phyloP scores from a whole-genome alignment of 1,140 invertebrate species.

The Pararge aegeria region DNA sequence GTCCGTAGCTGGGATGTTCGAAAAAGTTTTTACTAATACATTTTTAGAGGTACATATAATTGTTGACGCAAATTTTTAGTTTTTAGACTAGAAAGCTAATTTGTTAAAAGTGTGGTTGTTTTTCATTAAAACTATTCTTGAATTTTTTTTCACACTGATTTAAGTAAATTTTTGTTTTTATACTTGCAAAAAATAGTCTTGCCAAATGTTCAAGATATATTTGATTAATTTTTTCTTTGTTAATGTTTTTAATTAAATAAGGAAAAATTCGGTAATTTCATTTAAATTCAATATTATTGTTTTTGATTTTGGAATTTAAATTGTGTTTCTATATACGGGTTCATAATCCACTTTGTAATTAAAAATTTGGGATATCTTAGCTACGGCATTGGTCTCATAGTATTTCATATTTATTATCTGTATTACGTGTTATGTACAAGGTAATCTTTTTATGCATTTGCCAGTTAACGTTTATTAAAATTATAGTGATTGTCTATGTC shows the following conservation, averaged over 20 bases:
- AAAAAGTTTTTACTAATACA: neutral
- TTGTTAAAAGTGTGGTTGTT: too few relatives aligned
- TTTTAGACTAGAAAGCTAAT: too few relatives aligned
- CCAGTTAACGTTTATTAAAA: constrained; percentile 28
- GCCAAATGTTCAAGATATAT: too few relatives aligned
- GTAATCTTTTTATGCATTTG: constrained; percentile 28
- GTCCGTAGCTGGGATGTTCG: constrained; percentile 10
- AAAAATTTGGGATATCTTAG: constrained; percentile 7
- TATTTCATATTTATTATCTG: constrained; percentile 31
- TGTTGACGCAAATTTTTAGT: too few relatives aligned
- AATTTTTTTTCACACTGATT: too few relatives aligned
- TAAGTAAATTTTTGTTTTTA: too few relatives aligned
- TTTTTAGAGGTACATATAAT: too few relatives aligned
- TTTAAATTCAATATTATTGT: neutral
- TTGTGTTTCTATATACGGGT: neutral
- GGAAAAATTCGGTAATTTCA: neutral
- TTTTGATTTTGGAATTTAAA: neutral
- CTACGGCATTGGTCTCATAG: constrained; percentile 18
- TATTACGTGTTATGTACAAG: constrained; percentile 25
- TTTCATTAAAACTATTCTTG: too few relatives aligned
- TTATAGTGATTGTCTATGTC: constrained; percentile 23
- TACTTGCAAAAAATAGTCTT: too few relatives aligned
- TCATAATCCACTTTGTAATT: neutral
- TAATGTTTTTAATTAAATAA: too few relatives aligned
- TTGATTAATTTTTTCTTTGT: too few relatives aligned